phyloP scores from a whole-genome alignment of 1,140 invertebrate genomes.

The Drosophila persimilis region DNA sequence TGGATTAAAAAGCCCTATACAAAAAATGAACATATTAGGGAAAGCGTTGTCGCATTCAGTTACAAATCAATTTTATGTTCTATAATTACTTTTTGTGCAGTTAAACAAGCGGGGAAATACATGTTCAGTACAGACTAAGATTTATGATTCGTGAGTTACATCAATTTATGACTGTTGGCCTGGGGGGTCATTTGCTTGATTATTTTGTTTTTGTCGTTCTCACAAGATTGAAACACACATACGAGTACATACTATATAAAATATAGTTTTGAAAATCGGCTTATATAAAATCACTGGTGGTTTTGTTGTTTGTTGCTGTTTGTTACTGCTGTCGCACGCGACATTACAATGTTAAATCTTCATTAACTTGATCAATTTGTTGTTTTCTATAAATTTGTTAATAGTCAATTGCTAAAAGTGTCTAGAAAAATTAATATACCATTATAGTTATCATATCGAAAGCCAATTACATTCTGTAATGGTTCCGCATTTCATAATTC shows the following conservation, averaged over 20 bases:
- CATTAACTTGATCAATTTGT: slow-evolving; percentile 57
- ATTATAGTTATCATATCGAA: slow-evolving; percentile 47
- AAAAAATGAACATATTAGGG: slow-evolving; percentile 27
- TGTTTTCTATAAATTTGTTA: slow-evolving; percentile 62
- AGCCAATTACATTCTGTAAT: slow-evolving; percentile 37
- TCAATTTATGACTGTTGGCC: slow-evolving; percentile 41
- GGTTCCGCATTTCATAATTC: slow-evolving; percentile 41
- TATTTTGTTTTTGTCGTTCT: slow-evolving; percentile 21
- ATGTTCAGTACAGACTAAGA: slow-evolving; percentile 17
- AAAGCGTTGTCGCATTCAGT: slow-evolving; percentile 31
- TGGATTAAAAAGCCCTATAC: slow-evolving; percentile 14
- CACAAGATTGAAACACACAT: slow-evolving; percentile 42
- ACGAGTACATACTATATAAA: slow-evolving; percentile 32
- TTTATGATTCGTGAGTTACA: slow-evolving; percentile 37
- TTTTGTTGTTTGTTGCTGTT: slow-evolving; percentile 45
- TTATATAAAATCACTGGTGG: slow-evolving; percentile 79
- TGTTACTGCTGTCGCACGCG: slow-evolving; percentile 36
- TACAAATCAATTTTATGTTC: slow-evolving; percentile 10
- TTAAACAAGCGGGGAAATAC: slow-evolving; percentile 3
- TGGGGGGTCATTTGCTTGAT: slow-evolving; percentile 34
- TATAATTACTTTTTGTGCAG: slow-evolving; percentile 46
- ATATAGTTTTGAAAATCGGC: slow-evolving; percentile 66
- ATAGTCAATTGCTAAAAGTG: slow-evolving; percentile 74
- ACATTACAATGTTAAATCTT: slow-evolving; percentile 42
- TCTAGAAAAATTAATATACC: slow-evolving; percentile 66